Percentiles rank a stretch among this genome's conserved stretches.
These are phyloP conservation scores for Scytalopus superciliaris DNA, from an alignment of 2,113 vertebrate species.

Conservation along the genomic window DNA sequence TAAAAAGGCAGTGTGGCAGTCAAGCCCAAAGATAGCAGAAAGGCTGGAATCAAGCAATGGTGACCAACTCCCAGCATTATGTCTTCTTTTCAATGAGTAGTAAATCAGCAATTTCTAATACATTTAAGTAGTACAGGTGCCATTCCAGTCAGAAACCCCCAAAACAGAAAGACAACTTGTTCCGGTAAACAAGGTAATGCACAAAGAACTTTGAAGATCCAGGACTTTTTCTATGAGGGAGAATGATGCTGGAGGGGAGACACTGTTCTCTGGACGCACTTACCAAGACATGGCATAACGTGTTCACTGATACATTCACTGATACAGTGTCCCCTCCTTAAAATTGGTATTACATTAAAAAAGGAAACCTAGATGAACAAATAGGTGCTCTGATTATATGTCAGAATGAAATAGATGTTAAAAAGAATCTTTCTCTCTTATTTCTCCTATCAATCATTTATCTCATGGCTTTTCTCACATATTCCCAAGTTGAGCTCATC, in stretches of 20 bases:
- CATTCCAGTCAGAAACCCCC: not conserved
- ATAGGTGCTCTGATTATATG: not conserved
- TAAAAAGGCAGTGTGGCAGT: not conserved
- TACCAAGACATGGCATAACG: not conserved
- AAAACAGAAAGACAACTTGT: not conserved
- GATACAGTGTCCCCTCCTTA: not conserved
- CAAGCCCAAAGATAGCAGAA: not conserved
- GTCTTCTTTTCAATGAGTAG: not conserved
- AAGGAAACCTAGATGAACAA: not conserved
- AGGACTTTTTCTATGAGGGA: not conserved
- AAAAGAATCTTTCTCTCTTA: not conserved
- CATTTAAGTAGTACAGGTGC: not conserved
- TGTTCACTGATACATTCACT: rapidly evolving
- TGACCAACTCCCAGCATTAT: not conserved
- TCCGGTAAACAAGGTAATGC: not conserved
- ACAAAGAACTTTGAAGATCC: not conserved
- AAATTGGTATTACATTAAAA: not conserved
- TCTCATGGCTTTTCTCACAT: not conserved
- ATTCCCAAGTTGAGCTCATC: not conserved
- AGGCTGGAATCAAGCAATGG: not conserved
- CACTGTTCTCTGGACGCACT: no score
- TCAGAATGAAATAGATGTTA: not conserved
- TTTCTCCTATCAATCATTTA: not conserved
- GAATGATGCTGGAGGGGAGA: not conserved
- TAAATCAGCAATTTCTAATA: not conserved